Evolutionary conservation across 2,113 vertebrate genomes (phyloP).

Genomic region (Channa maculata): DNA sequence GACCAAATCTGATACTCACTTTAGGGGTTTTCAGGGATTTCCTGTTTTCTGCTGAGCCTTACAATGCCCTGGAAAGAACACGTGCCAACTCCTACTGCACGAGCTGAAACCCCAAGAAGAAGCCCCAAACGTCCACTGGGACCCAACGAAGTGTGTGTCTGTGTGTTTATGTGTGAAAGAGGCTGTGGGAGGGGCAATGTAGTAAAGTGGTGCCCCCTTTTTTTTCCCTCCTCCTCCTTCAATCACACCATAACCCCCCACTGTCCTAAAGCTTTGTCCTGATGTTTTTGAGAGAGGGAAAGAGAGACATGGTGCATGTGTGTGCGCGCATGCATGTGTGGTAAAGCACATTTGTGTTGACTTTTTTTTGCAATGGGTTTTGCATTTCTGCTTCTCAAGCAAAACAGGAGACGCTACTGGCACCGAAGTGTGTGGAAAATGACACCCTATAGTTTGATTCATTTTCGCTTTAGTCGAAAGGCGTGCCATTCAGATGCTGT

Average conservation of each 20-base stretch:
- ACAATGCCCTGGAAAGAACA: conserved; percentile 34
- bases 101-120: conserved; percentile 6
- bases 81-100: conserved; percentile 18
- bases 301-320: neutral
- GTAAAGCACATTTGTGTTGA: conserved; percentile 9
- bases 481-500: conserved; percentile 19
- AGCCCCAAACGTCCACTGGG: conserved; percentile 58
- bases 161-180: conserved; percentile 48
- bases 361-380: conserved; percentile 11
- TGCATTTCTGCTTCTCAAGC: conserved; percentile 23
- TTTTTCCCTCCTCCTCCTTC: conserved; percentile 73
- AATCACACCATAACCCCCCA: conserved; percentile 60
- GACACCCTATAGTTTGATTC: conserved; percentile 46
- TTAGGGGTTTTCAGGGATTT: conserved; percentile 32
- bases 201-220: conserved; percentile 59
- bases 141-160: conserved; percentile 41
- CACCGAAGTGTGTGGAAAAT: conserved; percentile 31
- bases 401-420: conserved; percentile 1
- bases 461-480: conserved; percentile 47
- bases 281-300: conserved; percentile 44
- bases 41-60: conserved; percentile 39
- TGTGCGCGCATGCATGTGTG: neutral
- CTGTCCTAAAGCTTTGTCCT: conserved; percentile 61
- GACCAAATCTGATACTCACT: conserved; percentile 67
- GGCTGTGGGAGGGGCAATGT: conserved; percentile 69